phyloP scores from a whole-genome alignment of 2,888 invertebrate species.

The Rotaria macrura region DNA sequence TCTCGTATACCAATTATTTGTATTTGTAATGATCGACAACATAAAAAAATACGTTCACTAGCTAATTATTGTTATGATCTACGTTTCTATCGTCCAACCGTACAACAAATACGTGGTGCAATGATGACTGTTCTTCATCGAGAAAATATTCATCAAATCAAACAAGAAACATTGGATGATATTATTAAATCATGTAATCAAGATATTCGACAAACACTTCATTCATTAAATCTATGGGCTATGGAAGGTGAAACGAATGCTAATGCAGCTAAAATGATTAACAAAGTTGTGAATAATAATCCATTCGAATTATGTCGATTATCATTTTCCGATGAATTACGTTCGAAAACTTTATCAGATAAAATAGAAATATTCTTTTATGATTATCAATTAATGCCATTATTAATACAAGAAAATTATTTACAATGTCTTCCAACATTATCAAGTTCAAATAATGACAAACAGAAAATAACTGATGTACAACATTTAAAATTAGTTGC shows the following conservation, averaged over 20 bases:
- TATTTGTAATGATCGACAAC: slow-evolving; percentile 87
- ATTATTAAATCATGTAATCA: slow-evolving; percentile 76
- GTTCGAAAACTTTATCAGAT: slow-evolving; percentile 55
- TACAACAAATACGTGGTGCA: slow-evolving; percentile 80
- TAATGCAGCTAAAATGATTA: slow-evolving; percentile 40
- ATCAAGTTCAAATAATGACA: slow-evolving; percentile 47
- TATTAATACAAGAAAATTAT: slow-evolving; percentile 97
- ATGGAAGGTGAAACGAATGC: not conserved
- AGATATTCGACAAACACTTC: slow-evolving; percentile 73
- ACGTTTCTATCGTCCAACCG: slow-evolving; percentile 67
- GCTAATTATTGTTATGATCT: slow-evolving; percentile 88
- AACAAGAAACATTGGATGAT: slow-evolving; percentile 64
- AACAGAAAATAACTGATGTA: slow-evolving; percentile 39
- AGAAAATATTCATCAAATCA: slow-evolving; percentile 67
- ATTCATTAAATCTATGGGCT: slow-evolving; percentile 30
- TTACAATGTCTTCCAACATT: slow-evolving; percentile 50
- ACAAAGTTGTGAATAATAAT: slow-evolving; percentile 60
- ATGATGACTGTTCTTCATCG: slow-evolving; percentile 81
- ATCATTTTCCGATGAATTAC: slow-evolving; percentile 69
- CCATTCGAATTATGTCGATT: slow-evolving; percentile 84
- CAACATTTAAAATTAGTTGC: slow-evolving; percentile 59
- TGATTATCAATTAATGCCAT: slow-evolving; percentile 85
- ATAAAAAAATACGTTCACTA: slow-evolving; percentile 80
- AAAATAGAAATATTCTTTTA: slow-evolving; percentile 84
- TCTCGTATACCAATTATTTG: slow-evolving; percentile 53